These are phyloP conservation scores for Halcyon senegalensis DNA, from an alignment of 2,113 vertebrate genomes.

Conservation along the genomic window DNA sequence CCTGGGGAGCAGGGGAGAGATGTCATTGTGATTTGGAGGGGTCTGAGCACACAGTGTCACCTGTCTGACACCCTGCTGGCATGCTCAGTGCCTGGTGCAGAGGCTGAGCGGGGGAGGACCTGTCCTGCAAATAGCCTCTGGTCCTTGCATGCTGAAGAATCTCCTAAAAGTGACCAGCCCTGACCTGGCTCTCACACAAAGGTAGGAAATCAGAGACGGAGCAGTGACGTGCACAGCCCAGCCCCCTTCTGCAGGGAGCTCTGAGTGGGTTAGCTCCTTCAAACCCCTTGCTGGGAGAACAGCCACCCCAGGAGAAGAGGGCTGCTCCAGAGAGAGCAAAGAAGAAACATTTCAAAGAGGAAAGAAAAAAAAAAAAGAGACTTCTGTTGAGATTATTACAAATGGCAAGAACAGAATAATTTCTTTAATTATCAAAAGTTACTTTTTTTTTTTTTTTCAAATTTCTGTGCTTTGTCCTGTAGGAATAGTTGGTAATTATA, in stretches of 20 bases:
- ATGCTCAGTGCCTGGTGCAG: not conserved
- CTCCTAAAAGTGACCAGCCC: not conserved
- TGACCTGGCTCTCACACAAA: not conserved
- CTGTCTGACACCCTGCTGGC: fast-evolving
- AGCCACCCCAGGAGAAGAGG: not conserved
- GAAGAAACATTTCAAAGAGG: not conserved
- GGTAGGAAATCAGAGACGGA: not conserved
- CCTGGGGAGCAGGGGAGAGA: not conserved
- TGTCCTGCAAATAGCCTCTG: not conserved
- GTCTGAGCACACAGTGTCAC: not conserved
- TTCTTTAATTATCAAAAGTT: slow-evolving; percentile 6
- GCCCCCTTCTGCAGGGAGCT: not conserved
- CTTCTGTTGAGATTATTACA: not conserved
- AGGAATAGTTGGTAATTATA: not conserved
- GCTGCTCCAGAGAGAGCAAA: not conserved
- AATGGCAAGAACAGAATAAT: not conserved
- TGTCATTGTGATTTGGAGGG: not conserved
- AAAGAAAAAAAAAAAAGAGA: not conserved
- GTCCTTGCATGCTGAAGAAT: not conserved
- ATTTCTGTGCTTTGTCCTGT: not conserved
- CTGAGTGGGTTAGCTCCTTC: not conserved
- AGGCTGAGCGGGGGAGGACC: not conserved
- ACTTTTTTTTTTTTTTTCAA: not conserved
- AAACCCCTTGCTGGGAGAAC: not conserved
- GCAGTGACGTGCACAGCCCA: fast-evolving